phyloP scores from a whole-genome alignment of 2,797 vertebrate genomes.

The Discoglossus pictus region DNA sequence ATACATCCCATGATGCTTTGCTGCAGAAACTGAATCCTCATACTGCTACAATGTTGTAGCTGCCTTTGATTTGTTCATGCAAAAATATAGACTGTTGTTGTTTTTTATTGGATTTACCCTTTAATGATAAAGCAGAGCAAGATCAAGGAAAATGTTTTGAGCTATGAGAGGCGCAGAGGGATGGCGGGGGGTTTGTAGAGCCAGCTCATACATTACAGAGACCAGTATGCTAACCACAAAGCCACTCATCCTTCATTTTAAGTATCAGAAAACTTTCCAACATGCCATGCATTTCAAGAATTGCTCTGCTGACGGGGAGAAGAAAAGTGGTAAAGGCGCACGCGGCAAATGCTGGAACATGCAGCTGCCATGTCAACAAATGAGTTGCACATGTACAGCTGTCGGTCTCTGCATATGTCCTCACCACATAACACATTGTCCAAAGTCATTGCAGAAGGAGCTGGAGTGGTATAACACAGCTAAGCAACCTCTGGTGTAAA shows the following conservation, averaged over 20 bases:
- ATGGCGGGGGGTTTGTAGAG: too few relatives aligned
- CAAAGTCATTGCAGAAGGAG: background rate
- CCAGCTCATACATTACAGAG: background rate
- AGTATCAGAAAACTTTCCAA: constrained; percentile 19
- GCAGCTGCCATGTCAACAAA: constrained; percentile 9
- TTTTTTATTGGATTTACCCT: too few relatives aligned
- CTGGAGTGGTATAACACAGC: constrained; percentile 5
- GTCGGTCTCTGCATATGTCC: constrained; percentile 1
- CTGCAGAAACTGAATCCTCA: too few relatives aligned
- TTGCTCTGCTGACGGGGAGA: constrained; percentile 6
- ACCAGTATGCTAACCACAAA: constrained; percentile 8
- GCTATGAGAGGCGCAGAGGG: too few relatives aligned
- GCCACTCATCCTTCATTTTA: background rate
- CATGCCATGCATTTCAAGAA: constrained; percentile 4
- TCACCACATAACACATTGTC: constrained; percentile 21
- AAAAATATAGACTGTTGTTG: too few relatives aligned
- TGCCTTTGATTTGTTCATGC: too few relatives aligned
- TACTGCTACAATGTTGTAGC: too few relatives aligned
- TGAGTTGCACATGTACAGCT: constrained; percentile 12
- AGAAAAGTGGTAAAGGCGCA: constrained; percentile 3
- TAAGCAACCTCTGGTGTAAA: background rate
- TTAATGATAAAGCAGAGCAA: too few relatives aligned
- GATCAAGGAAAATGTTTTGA: too few relatives aligned
- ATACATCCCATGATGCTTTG: too few relatives aligned
- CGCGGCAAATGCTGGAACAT: constrained; percentile 1